phyloP scores from a whole-genome alignment of 2,888 invertebrate genomes.

The Saturnia pavonia region DNA sequence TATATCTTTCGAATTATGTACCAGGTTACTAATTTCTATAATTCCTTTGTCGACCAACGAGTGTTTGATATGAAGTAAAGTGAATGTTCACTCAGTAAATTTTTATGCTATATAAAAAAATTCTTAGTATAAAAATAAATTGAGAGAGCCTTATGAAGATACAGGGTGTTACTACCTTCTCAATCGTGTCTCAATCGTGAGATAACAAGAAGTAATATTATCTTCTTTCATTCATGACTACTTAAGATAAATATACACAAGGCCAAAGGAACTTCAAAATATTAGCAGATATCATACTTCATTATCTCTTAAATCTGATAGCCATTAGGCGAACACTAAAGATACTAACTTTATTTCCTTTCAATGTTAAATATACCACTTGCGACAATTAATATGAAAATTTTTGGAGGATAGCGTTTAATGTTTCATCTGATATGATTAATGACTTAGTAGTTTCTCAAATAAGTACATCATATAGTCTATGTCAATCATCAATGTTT shows the following conservation, averaged over 20 bases:
- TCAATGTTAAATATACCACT: background rate
- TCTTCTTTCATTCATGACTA: constrained; percentile 11
- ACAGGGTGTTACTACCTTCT: constrained; percentile 72
- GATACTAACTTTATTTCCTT: background rate
- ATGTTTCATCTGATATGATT: background rate
- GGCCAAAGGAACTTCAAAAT: constrained; percentile 18
- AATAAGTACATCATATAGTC: background rate
- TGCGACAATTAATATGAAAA: background rate
- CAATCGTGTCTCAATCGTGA: constrained; percentile 37
- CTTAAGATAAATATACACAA: background rate
- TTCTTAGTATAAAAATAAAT: constrained; percentile 31
- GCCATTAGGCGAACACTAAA: background rate
- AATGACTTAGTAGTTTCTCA: background rate
- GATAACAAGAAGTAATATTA: constrained; percentile 11
- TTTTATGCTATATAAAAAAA: constrained; percentile 24
- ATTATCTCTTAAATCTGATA: background rate
- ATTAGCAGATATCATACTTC: constrained; percentile 2
- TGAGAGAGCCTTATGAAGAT: constrained; percentile 47
- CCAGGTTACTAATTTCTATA: background rate
- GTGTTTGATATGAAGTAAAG: constrained; percentile 11
- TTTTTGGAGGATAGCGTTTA: background rate
- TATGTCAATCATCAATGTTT: constrained; percentile 1
- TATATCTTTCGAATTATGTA: background rate
- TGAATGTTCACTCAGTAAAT: constrained; percentile 27
- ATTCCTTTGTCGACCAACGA: constrained; percentile 12